Conservation (phyloP, 2,113 vertebrate species). For the Drymodes brunneopygia region DNA sequence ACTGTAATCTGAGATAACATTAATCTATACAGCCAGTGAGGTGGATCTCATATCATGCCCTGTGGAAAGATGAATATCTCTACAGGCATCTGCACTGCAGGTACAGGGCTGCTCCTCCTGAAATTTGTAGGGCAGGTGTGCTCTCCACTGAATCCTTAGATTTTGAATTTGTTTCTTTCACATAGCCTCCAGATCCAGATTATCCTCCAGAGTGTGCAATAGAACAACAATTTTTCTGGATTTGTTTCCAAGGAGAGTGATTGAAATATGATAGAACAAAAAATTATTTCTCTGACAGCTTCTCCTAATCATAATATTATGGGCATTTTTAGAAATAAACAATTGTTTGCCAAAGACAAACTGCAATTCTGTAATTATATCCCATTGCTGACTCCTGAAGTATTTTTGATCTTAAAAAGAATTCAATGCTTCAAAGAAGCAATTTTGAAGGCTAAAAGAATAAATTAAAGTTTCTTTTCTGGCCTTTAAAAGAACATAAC, state of each 20-base stretch:
- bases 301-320: background rate
- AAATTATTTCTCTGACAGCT: background rate
- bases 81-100: background rate
- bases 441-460: background rate
- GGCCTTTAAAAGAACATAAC: background rate
- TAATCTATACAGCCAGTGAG: background rate
- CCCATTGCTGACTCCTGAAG: background rate
- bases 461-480: background rate
- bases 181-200: background rate
- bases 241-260: background rate
- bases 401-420: background rate
- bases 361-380: background rate
- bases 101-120: background rate
- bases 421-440: background rate
- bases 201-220: background rate
- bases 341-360: background rate
- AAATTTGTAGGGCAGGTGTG: background rate
- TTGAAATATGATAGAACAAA: accelerated
- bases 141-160: background rate
- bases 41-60: background rate
- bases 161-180: background rate
- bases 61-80: background rate
- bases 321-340: background rate
- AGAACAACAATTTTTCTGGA: background rate
- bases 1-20: background rate